These are phyloP conservation scores for Lordiphosa stackelbergi DNA, from an alignment of 1,140 invertebrate species.

Conservation along the genomic window DNA sequence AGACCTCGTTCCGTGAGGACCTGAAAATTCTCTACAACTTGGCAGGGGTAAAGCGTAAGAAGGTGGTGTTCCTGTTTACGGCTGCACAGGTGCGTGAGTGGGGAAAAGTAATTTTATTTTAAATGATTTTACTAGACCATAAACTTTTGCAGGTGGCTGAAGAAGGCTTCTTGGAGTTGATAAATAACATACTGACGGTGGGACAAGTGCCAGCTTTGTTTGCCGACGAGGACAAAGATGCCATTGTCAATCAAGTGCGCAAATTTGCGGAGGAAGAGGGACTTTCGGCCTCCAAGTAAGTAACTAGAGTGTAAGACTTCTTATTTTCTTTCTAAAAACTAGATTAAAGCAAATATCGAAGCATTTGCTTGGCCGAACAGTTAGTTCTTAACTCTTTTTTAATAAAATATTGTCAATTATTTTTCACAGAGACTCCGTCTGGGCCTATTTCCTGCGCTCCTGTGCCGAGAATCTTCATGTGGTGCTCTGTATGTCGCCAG, in stretches of 20 bases:
- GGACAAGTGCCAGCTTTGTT: conserved; percentile 91
- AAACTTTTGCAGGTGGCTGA: conserved; percentile 79
- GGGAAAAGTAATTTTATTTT: conserved; percentile 78
- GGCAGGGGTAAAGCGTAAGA: conserved; percentile 87
- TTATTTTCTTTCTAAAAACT: too few species aligned
- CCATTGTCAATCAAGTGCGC: conserved; percentile 83
- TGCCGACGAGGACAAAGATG: conserved; percentile 91
- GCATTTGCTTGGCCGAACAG: too few species aligned
- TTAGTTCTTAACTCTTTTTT: too few species aligned
- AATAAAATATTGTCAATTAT: not conserved
- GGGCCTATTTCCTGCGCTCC: conserved; percentile 89
- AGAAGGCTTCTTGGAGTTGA: conserved; percentile 90
- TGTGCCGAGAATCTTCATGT: conserved; percentile 91
- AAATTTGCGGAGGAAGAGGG: conserved; percentile 84
- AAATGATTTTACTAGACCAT: not conserved
- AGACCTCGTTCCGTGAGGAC: conserved; percentile 89
- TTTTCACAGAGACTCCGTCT: conserved; percentile 83
- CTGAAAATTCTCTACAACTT: conserved; percentile 87
- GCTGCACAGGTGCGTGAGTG: conserved; percentile 84
- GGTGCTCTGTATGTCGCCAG: conserved; percentile 92
- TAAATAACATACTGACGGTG: conserved; percentile 93
- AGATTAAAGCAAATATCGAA: too few species aligned
- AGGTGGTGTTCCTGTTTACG: conserved; percentile 89
- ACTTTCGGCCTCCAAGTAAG: conserved; percentile 83
- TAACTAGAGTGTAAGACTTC: not conserved